Conservation (phyloP, 2,797 vertebrate species). For the Nasua narica region DNA sequence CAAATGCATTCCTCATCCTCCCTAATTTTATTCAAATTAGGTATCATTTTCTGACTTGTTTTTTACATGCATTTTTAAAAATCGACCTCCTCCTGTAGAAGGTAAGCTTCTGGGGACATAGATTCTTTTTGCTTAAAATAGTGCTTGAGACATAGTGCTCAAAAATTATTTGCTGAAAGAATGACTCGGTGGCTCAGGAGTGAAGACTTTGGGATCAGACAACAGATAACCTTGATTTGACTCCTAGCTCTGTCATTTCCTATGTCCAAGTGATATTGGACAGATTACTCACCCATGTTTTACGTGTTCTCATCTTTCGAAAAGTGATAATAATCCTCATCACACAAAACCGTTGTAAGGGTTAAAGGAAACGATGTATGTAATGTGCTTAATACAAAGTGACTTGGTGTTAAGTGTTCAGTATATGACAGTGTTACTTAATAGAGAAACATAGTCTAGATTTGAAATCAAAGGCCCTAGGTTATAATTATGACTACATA, state of each 20-base stretch:
- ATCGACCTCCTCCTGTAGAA: background rate
- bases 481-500: conserved; percentile 22
- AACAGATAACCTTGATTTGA: background rate
- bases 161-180: background rate
- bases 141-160: background rate
- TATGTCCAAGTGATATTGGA: background rate
- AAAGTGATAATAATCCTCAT: background rate
- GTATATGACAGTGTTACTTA: background rate
- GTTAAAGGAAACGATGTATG: conserved; percentile 3
- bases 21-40: background rate
- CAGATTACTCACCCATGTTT: background rate
- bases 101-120: background rate
- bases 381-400: background rate
- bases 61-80: background rate
- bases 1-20: background rate
- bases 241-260: conserved; percentile 1
- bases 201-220: background rate
- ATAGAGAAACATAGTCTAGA: background rate
- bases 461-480: background rate
- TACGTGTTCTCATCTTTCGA: conserved; percentile 20
- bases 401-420: background rate
- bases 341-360: background rate
- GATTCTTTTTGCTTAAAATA: conserved; percentile 13
- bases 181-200: background rate
- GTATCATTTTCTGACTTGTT: background rate